Base-by-base conservation (phyloP, 1,140 invertebrate genomes). In the Drosophila kanapiae region DNA sequence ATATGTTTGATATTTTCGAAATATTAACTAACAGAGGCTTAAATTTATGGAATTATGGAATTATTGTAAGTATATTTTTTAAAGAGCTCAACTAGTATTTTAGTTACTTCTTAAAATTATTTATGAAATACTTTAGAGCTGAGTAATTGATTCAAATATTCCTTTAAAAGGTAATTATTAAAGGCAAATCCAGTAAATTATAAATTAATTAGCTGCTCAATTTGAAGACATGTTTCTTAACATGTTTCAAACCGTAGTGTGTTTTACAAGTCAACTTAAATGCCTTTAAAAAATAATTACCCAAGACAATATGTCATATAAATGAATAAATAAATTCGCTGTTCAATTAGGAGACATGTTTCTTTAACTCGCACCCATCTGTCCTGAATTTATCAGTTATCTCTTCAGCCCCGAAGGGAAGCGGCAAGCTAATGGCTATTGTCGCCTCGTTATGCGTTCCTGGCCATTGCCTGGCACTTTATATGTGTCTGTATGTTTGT, bases 381-480 rank as follows among this genome's bases (percentile, higher is more conserved):
- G 16, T n/a, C 14, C 7, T 16, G 38, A 31, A n/a, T 42, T 14
- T 61, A 61, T 57, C 31, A n/a, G 35, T 27, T 37, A 53, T 53
- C 35, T 27, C 57, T 16, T 27, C 10, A 33, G 5, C 29, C 51
- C 63, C 35, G 5, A 5, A 56, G 53, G 35, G 14, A 38, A 3
- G 33, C 48, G 13, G 23, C 47, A 38, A 27, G 33, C 63, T 61
- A 62, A 67, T 71, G 69, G 67, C 69, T 27, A 45, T 78, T 65
- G 70, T 75, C 74, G 68, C 63, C 84, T 88, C 71, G 83, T 88
- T 87, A 76, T 35, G 60, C 40, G 40, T 37, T 48, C 49, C 11
- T 45, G 43, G 37, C 62, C 49, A 79, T 72, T 80, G 83, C 40
- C 62, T 45, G 82, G 84, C 84, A 87, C 83, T 87, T 87, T 69